Evolutionary conservation across 2,888 invertebrate species (phyloP), one percentile per base, ranked within the genome.

Genomic region (Corbicula japonica): DNA sequence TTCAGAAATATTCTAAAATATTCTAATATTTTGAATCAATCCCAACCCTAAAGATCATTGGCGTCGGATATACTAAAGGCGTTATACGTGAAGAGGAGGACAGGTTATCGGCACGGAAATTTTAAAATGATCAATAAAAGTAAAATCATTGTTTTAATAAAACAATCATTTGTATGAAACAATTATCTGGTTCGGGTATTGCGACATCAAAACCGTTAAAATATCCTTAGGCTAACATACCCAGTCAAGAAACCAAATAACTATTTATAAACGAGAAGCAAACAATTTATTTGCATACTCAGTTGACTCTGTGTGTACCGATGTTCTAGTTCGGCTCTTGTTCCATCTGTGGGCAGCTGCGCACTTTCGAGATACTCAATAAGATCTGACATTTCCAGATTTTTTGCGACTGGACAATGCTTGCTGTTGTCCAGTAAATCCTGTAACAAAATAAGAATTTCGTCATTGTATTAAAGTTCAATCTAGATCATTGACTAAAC

Each of bases 361-460:
- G 76, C 70, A 4, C 56, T 30, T 28, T 69, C 50, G 2, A 86
- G 76, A 32, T 48, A 38, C 5, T 66, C 44, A 15, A 65, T 56
- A 6, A 85, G 56, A 23, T 77, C 58, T 10, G 54, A 68, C 23
- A 58, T 30, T 2, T 80, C 80, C 48, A 85, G 63, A 15, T 58
- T 60, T 56, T 76, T 79, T 54, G 85, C 80, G 10, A 84, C 61
- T 10, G 76, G 78, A 50, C 86, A 86, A 12, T 83, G 74, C 5
- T 66, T 50, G 1, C 58, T 72, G 26, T 75, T 61, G 6, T 61
- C 26, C 0, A 62, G 28, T 18, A 48, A 26, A 30, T 32, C 48
- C 62, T 62, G 32, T 18, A 44, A 41, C n/a, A n/a, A n/a, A n/a
- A n/a, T n/a, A n/a, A n/a, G n/a, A n/a, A n/a, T n/a, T n/a, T n/a